Evolutionary conservation across 2,888 invertebrate species (phyloP).

Genomic region (Nebria salina): DNA sequence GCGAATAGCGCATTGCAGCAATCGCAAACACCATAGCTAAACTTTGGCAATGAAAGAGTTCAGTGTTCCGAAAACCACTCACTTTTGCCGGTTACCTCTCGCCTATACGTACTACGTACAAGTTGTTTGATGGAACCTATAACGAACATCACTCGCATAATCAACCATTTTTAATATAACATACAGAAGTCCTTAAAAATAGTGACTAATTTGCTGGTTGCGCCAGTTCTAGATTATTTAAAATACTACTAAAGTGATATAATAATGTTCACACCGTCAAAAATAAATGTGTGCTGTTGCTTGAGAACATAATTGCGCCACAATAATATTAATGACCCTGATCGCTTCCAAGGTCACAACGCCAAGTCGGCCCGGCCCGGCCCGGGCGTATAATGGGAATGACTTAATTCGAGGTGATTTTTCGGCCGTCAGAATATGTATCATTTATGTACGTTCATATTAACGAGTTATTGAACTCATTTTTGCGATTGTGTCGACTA

Average conservation of each 20-base stretch:
- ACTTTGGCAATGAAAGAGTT: constrained; percentile 46
- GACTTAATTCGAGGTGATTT: constrained; percentile 44
- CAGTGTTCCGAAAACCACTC: constrained; percentile 40
- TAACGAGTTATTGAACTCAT: constrained; percentile 35
- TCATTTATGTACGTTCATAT: constrained; percentile 22
- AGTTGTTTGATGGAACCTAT: not conserved
- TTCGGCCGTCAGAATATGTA: constrained; percentile 27
- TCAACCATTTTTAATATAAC: not conserved
- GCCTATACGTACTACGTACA: constrained; percentile 25
- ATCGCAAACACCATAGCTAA: constrained; percentile 21
- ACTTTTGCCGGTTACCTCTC: constrained; percentile 37
- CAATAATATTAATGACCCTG: constrained; percentile 43
- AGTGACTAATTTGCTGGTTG: not conserved
- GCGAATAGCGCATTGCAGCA: constrained; percentile 24
- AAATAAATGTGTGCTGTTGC: constrained; percentile 32
- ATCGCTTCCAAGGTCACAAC: constrained; percentile 38
- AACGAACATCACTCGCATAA: not conserved
- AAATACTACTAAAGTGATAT: not conserved
- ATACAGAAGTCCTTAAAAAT: too few species aligned
- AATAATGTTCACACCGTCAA: not conserved
- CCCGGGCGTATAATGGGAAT: constrained; percentile 36
- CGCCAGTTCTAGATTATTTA: not conserved
- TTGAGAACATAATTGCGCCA: constrained; percentile 44
- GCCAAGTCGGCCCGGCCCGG: not conserved
- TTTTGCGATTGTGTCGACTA: constrained; percentile 5